Percentiles rank a stretch among this genome's conserved stretches.
Conservation (phyloP, 2,888 invertebrate genomes). For the Melangyna quadrimaculata region DNA sequence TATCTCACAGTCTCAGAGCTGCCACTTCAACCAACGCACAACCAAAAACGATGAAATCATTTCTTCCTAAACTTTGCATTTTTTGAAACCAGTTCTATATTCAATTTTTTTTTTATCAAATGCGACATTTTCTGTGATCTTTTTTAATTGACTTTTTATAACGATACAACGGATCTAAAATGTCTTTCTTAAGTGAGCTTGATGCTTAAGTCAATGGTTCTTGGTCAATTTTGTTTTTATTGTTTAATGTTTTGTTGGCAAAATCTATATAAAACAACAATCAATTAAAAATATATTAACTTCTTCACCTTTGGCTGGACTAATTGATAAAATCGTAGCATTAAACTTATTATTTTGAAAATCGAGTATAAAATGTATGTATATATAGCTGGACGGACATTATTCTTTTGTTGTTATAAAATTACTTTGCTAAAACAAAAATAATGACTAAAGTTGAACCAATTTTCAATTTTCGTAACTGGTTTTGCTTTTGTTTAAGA, state of each 20-base stretch:
- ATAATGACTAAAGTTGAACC: not conserved
- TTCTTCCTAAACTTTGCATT: slow-evolving; percentile 43
- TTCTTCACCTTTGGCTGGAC: not conserved
- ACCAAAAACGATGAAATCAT: slow-evolving; percentile 14
- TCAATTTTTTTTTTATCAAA: not conserved
- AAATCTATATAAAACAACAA: not conserved
- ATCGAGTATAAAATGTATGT: no score
- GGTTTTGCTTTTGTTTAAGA: slow-evolving; percentile 24
- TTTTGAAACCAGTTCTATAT: not conserved
- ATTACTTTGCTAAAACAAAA: not conserved
- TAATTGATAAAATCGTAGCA: not conserved
- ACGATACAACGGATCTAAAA: not conserved
- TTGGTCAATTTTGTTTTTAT: not conserved
- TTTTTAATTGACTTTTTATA: not conserved
- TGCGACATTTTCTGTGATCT: not conserved
- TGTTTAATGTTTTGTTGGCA: slow-evolving; percentile 26
- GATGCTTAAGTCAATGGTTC: not conserved
- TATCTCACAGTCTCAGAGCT: not conserved
- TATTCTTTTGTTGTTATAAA: slow-evolving; percentile 1
- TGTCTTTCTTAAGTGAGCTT: not conserved
- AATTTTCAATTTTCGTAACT: slow-evolving; percentile 19
- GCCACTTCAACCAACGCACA: not conserved
- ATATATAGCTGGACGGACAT: not conserved
- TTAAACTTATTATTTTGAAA: not conserved
- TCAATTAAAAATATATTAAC: slow-evolving; percentile 21